Conservation (phyloP, 2,113 vertebrate species). For the Periophthalmodon schlosseri region DNA sequence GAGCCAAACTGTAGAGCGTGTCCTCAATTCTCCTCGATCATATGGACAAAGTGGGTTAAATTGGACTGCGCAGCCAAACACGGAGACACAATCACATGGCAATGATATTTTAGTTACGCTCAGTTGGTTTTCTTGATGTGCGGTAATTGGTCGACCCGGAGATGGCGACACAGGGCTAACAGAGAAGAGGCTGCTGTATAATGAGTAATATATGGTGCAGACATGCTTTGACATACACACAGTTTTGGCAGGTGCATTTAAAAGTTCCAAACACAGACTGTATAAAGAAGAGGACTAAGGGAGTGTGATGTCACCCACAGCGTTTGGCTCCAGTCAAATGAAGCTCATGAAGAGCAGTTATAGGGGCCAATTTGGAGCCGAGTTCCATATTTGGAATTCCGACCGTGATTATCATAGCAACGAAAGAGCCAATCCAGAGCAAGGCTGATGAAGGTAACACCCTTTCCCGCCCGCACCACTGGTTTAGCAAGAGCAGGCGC, state of each 20-base stretch:
- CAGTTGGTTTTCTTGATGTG: constrained; percentile 77
- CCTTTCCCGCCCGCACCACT: no score
- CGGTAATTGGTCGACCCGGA: constrained; percentile 77
- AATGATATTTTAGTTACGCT: constrained; percentile 75
- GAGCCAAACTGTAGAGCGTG: constrained; percentile 65
- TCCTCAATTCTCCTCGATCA: constrained; percentile 67
- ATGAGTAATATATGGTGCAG: constrained; percentile 39
- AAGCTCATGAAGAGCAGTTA: no score
- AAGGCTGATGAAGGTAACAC: no score
- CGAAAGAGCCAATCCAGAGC: no score
- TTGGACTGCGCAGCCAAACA: constrained; percentile 65
- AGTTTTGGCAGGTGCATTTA: constrained; percentile 15
- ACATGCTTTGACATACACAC: constrained; percentile 14
- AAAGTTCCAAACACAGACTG: not conserved
- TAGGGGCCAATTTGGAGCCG: no score
- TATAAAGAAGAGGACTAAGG: no score
- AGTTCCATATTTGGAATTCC: no score
- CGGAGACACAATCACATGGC: constrained; percentile 62
- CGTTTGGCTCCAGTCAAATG: no score
- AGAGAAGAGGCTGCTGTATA: constrained; percentile 40
- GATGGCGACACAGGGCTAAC: constrained; percentile 43
- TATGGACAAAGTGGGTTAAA: constrained; percentile 75
- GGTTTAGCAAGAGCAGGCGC: no score
- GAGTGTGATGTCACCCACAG: no score
- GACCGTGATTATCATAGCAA: no score